A percentile compares a stretch with the other conserved stretches of the same genome.
Evolutionary conservation across 2,113 vertebrate species (phyloP).

Genomic region (Menura novaehollandiae): DNA sequence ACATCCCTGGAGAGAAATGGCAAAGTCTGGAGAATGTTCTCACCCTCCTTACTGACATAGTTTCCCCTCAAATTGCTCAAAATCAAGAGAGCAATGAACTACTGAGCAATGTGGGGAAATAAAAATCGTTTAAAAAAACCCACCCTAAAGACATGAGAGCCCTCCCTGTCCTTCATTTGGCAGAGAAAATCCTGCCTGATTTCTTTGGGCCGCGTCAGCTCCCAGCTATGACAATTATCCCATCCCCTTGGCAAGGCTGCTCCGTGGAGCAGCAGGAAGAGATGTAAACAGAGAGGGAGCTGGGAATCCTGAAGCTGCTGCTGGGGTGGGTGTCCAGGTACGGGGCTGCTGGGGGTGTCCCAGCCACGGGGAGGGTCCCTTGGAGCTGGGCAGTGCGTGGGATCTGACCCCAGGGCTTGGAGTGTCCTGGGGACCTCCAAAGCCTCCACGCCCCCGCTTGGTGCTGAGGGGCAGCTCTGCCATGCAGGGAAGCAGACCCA

Average conservation of each 20-base stretch:
- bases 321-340: background rate
- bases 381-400: fast-evolving
- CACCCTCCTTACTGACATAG: background rate
- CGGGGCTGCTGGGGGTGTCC: background rate
- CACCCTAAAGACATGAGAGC: background rate
- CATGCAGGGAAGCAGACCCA: fast-evolving
- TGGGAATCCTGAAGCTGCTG: background rate
- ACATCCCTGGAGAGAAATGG: background rate
- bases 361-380: background rate
- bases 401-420: fast-evolving
- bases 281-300: background rate
- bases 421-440: background rate
- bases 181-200: background rate
- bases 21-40: background rate
- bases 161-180: background rate
- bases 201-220: slow-evolving; percentile 2
- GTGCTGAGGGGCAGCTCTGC: background rate
- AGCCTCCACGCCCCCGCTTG: background rate
- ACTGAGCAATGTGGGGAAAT: background rate
- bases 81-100: background rate
- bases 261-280: background rate
- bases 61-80: background rate
- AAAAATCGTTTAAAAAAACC: background rate
- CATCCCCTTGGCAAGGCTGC: background rate
- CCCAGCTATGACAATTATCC: slow-evolving; percentile 26